Evolutionary conservation across 2,113 vertebrate genomes (phyloP).

Genomic region (Spermophilus dauricus): DNA sequence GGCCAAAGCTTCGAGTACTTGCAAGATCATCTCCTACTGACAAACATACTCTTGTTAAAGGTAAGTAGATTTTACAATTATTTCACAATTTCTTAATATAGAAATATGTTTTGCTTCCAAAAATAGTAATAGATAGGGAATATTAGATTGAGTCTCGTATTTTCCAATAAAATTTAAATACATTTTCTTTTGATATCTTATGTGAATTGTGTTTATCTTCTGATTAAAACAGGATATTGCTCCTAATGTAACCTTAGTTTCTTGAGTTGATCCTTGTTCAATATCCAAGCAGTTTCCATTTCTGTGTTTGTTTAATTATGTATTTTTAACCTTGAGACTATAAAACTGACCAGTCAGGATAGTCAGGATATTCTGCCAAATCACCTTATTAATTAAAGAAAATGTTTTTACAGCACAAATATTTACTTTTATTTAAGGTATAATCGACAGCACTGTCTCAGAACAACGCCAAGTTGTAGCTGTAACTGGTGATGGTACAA

Average conservation of each 20-base stretch:
- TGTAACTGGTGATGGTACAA: slow-evolving; percentile 98
- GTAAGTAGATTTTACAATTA: slow-evolving; percentile 83
- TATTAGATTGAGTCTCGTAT: slow-evolving; percentile 7
- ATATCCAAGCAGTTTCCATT: not conserved
- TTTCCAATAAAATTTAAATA: slow-evolving; percentile 47
- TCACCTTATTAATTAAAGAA: slow-evolving; percentile 30
- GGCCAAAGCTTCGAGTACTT: slow-evolving; percentile 98
- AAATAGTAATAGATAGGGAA: slow-evolving; percentile 39
- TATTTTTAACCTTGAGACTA: slow-evolving; percentile 53
- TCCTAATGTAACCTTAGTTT: slow-evolving; percentile 20
- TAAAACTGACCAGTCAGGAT: not conserved
- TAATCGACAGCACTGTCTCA: slow-evolving; percentile 97
- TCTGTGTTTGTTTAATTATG: not conserved
- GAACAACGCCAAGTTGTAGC: slow-evolving; percentile 98
- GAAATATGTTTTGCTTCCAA: not conserved
- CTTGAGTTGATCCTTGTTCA: not conserved
- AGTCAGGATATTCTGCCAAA: not conserved
- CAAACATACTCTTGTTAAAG: slow-evolving; percentile 99
- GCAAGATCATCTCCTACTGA: slow-evolving; percentile 99
- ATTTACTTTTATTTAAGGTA: slow-evolving; percentile 90
- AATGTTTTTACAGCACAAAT: slow-evolving; percentile 21
- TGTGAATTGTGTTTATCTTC: slow-evolving; percentile 24
- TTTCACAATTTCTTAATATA: not conserved
- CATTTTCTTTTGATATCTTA: not conserved
- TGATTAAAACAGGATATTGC: slow-evolving; percentile 32